Evolutionary conservation across 2,113 vertebrate genomes (phyloP), one percentile per base, ranked within the genome.

Genomic region (Talpa occidentalis): DNA sequence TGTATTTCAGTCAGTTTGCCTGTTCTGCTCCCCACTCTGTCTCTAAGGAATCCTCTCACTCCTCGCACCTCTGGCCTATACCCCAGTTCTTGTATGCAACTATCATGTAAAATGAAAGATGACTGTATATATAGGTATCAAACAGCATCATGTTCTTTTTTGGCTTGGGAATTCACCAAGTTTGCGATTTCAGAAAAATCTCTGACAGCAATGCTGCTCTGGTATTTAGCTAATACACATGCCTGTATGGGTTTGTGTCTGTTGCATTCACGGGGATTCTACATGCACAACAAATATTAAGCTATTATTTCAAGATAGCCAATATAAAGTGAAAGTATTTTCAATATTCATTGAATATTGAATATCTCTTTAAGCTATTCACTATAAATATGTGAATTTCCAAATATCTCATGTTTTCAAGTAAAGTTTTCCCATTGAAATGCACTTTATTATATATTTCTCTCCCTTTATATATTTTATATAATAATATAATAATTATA

Each of bases 271-370:
- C 17, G 6, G 24, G 56, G 56, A 70, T 44, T 15, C 73, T 67
- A 28, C 15, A 21, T 17, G 32, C 44, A 7, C 42, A 90, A 32
- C 44, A n/a, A 44, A 64, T 47, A n/a, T 52, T 47, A 72, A 79
- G 78, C 67, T 42, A 26, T 74, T 59, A 69, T 76, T 81, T 62
- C 69, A 52, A 60, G 26, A 32, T 80, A 77, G 52, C 30, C 42
- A 52, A 77, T 82, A 87, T 28, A 86, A 81, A 78, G 86, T 40
- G 69, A 88, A 84, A 80, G 40, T 30, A 59, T 78, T 87, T 83
- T 85, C 74, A 84, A 16, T 73, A 54, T 30, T 44, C 24, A 88
- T 44, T 56, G 12, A 56, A 56, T 56, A 56, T 56, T 62, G 49
- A 93, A 54, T 69, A 52, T 76, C 44, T 28, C 21, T 91, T 35